Conservation (phyloP, 2,797 vertebrate genomes). For the Oryzias dopingdopingensis region DNA sequence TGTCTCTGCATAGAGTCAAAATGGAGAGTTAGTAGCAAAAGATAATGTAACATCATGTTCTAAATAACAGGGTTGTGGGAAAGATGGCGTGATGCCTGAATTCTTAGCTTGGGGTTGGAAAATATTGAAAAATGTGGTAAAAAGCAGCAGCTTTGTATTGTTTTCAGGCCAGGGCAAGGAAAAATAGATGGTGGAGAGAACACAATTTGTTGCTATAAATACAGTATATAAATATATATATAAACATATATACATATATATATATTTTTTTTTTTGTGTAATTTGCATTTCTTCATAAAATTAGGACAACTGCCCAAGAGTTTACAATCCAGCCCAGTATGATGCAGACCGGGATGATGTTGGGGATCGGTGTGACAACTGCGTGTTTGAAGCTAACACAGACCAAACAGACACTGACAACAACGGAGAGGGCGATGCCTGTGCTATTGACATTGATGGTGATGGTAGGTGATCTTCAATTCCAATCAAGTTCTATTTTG, state of each 20-base stretch:
- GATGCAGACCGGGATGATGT: conserved; percentile 95
- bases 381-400: conserved; percentile 92
- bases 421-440: conserved; percentile 97
- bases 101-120: conserved; percentile 64
- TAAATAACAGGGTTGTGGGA: conserved; percentile 44
- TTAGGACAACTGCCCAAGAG: conserved; percentile 95
- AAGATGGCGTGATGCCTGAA: conserved; percentile 51
- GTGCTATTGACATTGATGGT: conserved; percentile 96
- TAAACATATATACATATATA: conserved; percentile 20
- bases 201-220: conserved; percentile 25
- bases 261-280: conserved; percentile 8
- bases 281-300: conserved; percentile 35
- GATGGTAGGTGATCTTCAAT: conserved; percentile 82
- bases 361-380: conserved; percentile 96
- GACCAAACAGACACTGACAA: conserved; percentile 95
- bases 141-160: conserved; percentile 60
- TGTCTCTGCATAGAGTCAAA: conserved; percentile 41
- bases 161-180: conserved; percentile 40
- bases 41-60: conserved; percentile 35
- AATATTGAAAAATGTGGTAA: conserved; percentile 56
- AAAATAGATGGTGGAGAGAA: conserved; percentile 6
- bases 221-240: conserved; percentile 19
- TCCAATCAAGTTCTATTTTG: not conserved
- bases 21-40: conserved; percentile 54
- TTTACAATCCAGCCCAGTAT: conserved; percentile 95